These are phyloP conservation scores for Masticophis lateralis DNA, from an alignment of 2,797 vertebrate genomes.

Conservation along the genomic window DNA sequence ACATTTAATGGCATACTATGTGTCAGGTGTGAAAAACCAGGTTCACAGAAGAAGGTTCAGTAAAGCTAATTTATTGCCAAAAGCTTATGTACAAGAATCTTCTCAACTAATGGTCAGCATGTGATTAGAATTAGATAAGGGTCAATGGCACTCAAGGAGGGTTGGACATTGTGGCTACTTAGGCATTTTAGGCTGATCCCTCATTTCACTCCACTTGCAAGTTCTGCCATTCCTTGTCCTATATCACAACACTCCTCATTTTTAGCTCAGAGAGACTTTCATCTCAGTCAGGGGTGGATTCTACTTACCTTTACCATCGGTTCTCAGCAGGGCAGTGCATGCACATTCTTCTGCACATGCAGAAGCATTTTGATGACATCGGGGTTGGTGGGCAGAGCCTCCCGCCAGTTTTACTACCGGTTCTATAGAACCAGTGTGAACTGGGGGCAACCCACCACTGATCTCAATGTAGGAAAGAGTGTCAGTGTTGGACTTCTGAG, in stretches of 20 bases:
- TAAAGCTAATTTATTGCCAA: neutral
- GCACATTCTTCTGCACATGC: no score
- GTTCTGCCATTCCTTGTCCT: neutral
- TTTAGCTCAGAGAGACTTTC: neutral
- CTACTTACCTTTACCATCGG: no score
- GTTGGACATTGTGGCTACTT: neutral
- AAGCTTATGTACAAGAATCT: neutral
- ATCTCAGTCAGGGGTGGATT: neutral
- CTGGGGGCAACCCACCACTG: no score
- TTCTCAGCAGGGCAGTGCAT: fast-evolving
- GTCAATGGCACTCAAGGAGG: neutral
- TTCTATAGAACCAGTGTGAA: no score
- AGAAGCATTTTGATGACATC: no score
- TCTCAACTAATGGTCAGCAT: neutral
- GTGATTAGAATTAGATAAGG: neutral
- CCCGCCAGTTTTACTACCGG: no score
- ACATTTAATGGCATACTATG: neutral
- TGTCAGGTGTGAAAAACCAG: neutral
- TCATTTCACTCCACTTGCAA: neutral
- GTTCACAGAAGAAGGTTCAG: neutral
- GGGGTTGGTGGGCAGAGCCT: no score
- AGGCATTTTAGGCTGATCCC: neutral
- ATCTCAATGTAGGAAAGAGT: no score
- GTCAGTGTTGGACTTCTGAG: neutral
- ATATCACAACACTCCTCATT: neutral